Evolutionary conservation across 2,113 vertebrate species (phyloP), one percentile per base, ranked within the genome.

Genomic region (Apteryx mantelli): DNA sequence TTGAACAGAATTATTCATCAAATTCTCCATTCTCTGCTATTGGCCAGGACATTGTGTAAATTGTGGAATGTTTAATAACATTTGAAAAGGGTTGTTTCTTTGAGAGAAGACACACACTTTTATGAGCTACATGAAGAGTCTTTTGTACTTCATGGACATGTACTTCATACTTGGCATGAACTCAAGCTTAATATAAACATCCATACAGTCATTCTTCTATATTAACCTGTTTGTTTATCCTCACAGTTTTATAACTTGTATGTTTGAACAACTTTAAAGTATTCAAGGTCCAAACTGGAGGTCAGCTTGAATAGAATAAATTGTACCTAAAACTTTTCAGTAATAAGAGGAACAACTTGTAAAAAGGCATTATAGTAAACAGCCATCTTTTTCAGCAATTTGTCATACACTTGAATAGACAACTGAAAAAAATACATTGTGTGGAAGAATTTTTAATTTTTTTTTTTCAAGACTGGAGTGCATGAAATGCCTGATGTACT

Each of bases 401-500:
- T 90, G 24, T 17, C 14, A 21, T 83, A 56, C 2, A 9, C 19
- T 75, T 83, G 65, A 79, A 71, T 3, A 92, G 61, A 78, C 13
- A 70, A 71, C 11, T 48, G 55, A 42, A 88, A 95, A 97, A 81
- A 92, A 75, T 78, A 68, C 3, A 38, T 16, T 7, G 3, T 89
- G 30, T 86, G 44, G 55, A 83, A 87, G 56, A 88, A 81, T 58
- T 56, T 75, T 88, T 80, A 76, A 42, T 81, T 56, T 61, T 61
- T 32, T 95, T 93, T 91, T 73, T 17, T 68, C 53, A 95, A 77
- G 80, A 79, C 74, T 92, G 78, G 76, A 96, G 92, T 25, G 32
- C 38, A 17, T 88, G 89, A 95, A 96, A 95, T 93, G 66, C 87
- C 94, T 97, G 97, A 94, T 97, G 53, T 60, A 89, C 92, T 66